phyloP scores from a whole-genome alignment of 2,888 invertebrate species.

The Congeria kusceri region DNA sequence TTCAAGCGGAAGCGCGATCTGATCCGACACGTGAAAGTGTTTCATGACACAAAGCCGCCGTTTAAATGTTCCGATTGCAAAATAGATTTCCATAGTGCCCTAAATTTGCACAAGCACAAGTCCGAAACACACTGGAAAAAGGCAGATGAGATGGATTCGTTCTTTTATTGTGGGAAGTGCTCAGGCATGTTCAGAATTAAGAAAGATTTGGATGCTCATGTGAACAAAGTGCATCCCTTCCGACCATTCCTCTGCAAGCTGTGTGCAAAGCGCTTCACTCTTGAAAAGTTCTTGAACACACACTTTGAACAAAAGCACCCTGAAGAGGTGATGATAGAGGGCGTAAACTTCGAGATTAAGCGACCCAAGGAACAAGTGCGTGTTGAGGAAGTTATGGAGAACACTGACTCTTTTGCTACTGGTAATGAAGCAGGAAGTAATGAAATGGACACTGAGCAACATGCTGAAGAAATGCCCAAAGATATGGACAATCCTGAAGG shows the following conservation, averaged over 20 bases:
- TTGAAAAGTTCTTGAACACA: slow-evolving; percentile 56
- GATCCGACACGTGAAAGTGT: slow-evolving; percentile 54
- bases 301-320: slow-evolving; percentile 57
- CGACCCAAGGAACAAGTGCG: neutral
- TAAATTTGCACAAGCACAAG: slow-evolving; percentile 51
- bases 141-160: slow-evolving; percentile 6
- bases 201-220: slow-evolving; percentile 43
- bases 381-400: neutral
- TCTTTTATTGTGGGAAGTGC: slow-evolving; percentile 47
- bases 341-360: slow-evolving; percentile 43
- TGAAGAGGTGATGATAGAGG: slow-evolving; percentile 36
- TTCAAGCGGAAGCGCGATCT: slow-evolving; percentile 59
- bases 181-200: slow-evolving; percentile 49
- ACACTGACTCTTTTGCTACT: neutral
- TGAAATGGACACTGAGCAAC: neutral
- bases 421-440: slow-evolving; percentile 2
- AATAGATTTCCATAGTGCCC: slow-evolving; percentile 52
- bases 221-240: slow-evolving; percentile 54
- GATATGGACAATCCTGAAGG: neutral
- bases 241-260: slow-evolving; percentile 48
- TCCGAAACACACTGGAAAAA: slow-evolving; percentile 46
- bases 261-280: slow-evolving; percentile 49
- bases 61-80: slow-evolving; percentile 59
- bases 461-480: neutral
- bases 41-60: slow-evolving; percentile 61